Conservation (phyloP, 2,113 vertebrate genomes). For the Proteles cristata region DNA sequence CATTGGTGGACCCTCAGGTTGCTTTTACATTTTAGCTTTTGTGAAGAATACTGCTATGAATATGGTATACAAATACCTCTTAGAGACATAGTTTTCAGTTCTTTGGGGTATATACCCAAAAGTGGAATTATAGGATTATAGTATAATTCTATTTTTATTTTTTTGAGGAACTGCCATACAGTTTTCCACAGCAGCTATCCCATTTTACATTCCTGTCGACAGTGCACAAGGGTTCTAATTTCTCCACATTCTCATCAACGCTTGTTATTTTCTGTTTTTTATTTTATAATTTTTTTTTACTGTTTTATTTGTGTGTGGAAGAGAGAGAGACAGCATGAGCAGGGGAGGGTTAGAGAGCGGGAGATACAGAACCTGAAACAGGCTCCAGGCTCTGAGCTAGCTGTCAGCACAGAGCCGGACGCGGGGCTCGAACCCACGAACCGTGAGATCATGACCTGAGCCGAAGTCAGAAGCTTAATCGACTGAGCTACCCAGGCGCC, state of each 20-base stretch:
- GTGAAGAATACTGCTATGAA: background rate
- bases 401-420: too few relatives aligned
- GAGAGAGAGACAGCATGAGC: too few relatives aligned
- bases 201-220: background rate
- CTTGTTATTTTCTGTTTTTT: background rate
- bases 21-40: background rate
- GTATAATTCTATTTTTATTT: conserved; percentile 2
- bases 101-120: background rate
- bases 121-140: background rate
- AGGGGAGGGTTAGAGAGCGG: too few relatives aligned
- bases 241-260: background rate
- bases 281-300: background rate
- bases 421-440: too few relatives aligned
- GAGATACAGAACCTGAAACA: too few relatives aligned
- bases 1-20: background rate
- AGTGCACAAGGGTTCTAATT: background rate
- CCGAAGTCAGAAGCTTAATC: too few relatives aligned
- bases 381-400: too few relatives aligned
- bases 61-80: background rate
- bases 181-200: background rate
- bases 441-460: too few relatives aligned
- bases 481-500: too few relatives aligned
- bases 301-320: too few relatives aligned
- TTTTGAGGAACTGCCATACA: background rate
- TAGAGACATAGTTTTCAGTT: background rate